Base-by-base conservation (phyloP, 2,888 invertebrate species). In the Pogonocherus hispidulus region DNA sequence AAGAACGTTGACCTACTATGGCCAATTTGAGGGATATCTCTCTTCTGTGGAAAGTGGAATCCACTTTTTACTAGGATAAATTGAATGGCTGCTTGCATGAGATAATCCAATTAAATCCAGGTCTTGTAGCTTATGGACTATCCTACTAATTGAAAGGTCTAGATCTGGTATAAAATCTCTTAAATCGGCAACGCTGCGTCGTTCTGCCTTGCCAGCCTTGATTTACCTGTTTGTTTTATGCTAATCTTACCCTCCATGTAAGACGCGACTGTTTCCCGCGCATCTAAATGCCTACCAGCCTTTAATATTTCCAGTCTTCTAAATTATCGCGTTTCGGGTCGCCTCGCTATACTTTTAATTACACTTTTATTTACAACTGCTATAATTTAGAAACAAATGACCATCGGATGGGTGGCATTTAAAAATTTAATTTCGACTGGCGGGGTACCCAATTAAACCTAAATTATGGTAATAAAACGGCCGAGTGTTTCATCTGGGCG, bases 191-290 rank as follows among this genome's bases (percentile, higher is more conserved):
- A 41, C 41, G 5, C 41, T 6, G 41, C 4, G 5, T n/a, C 16
- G 16, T 1, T 41, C 41, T 56, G 63, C 62, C 51, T 69, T 56
- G 70, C 65, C 72, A 70, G 70, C 74, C 76, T 76, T 78, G 76
- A 78, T 76, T 77, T 77, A 78, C 78, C 74, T 77, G 78, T 78
- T 78, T 77, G 77, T 74, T 76, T 78, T 78, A 78, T 78, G 78
- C 73, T 78, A 77, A 78, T 78, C 74, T 71, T 67, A 55, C 66
- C 73, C 75, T 70, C 74, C 76, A 78, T 78, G 75, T 75, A 73
- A 71, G 76, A 78, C 76, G 75, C 73, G 71, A 73, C 68, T 66
- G 70, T 69, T 69, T 67, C 69, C 55, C 69, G n/a, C 55, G 73
- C 70, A 68, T 71, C 70, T 70, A 66, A 74, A 65, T 62, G 67